Evolutionary conservation across 92 coral and sea anemone species (phyloP), one percentile per base, ranked within the genome.

Genomic region (Actinernus sp.): DNA sequence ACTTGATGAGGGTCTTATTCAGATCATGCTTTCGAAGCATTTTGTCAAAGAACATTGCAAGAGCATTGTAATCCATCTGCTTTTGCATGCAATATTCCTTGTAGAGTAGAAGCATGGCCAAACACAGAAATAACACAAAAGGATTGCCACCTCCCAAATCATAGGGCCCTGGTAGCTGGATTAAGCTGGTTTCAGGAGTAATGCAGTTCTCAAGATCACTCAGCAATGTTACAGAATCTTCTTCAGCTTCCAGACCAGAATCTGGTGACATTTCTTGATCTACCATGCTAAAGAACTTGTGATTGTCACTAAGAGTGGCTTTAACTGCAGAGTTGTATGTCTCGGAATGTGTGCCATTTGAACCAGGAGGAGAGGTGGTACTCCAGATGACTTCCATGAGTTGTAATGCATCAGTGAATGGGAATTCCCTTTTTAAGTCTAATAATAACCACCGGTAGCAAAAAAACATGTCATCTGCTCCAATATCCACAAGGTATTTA

Each of bases 21-120:
- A 90, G 73, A 51, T 94, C 97, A 60, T 94, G 97, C 49, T 94
- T 94, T 19, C 98, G 86, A 19, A 88, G 83, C 83, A 92, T 37
- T 68, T 91, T 94, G 64, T 94, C 98, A 84, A 94, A 94, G 77
- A 85, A 94, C 91, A 92, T 91, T 37, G 98, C 98, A 59, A 94
- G 83, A 6, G 98, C 26, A 23, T 94, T 94, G 75, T 94, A 94
- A 64, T 94, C 98, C 97, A 90, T 90, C 59, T 91, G 87, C 34
- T 91, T 84, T 51, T 84, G 89, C 23, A 91, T 68, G 41, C 93
- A 89, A 40, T 76, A 59, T 12, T 94, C 98, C 30, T 92, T 85
- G 58, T 94, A 96, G 29, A 94, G 74, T 0, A 79, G 86, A 8
- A 94, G 63, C 48, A 94, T 91, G 3, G 98, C 98, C 34, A 94